Conservation (phyloP, 1,140 invertebrate genomes). For the Drosophila sulfurigaster region DNA sequence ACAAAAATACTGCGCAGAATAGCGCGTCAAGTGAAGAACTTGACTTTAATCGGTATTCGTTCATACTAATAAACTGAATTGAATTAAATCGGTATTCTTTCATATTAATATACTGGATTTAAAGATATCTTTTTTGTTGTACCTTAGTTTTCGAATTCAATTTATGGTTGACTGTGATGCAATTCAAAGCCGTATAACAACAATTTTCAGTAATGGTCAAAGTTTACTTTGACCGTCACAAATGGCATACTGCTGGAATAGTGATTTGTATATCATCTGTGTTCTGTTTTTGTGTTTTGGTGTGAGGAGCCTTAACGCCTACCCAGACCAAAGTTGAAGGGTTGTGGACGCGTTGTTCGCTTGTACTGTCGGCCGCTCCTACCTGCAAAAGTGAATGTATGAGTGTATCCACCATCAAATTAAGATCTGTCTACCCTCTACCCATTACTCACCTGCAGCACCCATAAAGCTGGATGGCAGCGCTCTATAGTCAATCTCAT, state of each 20-base stretch:
- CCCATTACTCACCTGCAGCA: slow-evolving; percentile 20
- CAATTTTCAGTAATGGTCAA: slow-evolving; percentile 40
- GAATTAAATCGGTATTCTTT: slow-evolving; percentile 34
- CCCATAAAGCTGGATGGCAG: slow-evolving; percentile 53
- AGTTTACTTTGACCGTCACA: slow-evolving; percentile 14
- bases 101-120: slow-evolving; percentile 27
- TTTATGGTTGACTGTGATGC: slow-evolving; percentile 39
- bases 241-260: slow-evolving; percentile 57
- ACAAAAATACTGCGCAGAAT: slow-evolving; percentile 41
- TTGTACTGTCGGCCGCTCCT: slow-evolving; percentile 55
- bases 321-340: slow-evolving; percentile 79
- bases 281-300: neutral
- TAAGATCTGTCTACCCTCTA: no score
- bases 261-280: slow-evolving; percentile 43
- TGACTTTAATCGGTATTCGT: slow-evolving; percentile 38
- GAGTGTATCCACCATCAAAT: neutral
- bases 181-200: slow-evolving; percentile 48
- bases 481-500: slow-evolving; percentile 60
- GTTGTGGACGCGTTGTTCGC: slow-evolving; percentile 67
- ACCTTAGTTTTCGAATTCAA: slow-evolving; percentile 52
- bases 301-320: slow-evolving; percentile 59
- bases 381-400: slow-evolving; percentile 33
- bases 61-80: slow-evolving; percentile 32
- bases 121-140: slow-evolving; percentile 27
- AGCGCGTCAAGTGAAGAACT: slow-evolving; percentile 45